These are phyloP conservation scores for Solenopsis invicta DNA, from an alignment of 1,140 invertebrate species.

Conservation along the genomic window DNA sequence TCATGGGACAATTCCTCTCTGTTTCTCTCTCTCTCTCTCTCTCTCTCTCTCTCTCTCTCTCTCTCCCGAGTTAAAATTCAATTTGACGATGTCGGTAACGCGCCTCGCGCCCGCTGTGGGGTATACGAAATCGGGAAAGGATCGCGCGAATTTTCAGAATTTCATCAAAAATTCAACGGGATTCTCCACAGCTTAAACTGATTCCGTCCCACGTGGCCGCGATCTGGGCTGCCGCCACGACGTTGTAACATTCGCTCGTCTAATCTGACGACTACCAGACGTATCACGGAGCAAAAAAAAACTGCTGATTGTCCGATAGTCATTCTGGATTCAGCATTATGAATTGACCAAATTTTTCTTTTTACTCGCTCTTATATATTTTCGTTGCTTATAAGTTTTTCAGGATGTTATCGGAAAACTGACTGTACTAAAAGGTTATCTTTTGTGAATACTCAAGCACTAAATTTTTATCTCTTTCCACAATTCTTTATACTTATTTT, in stretches of 20 bases:
- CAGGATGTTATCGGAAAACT: background rate
- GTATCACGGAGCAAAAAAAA: conserved; percentile 4
- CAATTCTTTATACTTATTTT: background rate
- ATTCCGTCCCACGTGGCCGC: conserved; percentile 35
- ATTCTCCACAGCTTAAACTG: conserved; percentile 40
- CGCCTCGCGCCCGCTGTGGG: conserved; percentile 32
- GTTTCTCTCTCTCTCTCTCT: background rate
- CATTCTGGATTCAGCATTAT: conserved; percentile 1
- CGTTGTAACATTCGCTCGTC: background rate
- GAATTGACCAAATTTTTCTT: conserved; percentile 33
- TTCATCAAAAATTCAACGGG: conserved; percentile 65
- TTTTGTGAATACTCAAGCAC: background rate
- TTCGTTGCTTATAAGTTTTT: background rate
- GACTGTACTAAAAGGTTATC: background rate
- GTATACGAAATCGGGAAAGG: conserved; percentile 64
- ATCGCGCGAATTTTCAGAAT: conserved; percentile 62
- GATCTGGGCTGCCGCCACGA: background rate
- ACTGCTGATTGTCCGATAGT: conserved; percentile 33
- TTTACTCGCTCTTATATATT: background rate
- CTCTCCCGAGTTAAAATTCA: conserved; percentile 69
- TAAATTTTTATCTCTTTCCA: background rate
- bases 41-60: background rate
- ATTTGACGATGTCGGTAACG: conserved; percentile 69
- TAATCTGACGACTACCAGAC: conserved; percentile 17
- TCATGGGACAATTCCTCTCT: conserved; percentile 26